Conservation (phyloP, 2,797 vertebrate species). For the Cryptoblepharus egeriae region DNA sequence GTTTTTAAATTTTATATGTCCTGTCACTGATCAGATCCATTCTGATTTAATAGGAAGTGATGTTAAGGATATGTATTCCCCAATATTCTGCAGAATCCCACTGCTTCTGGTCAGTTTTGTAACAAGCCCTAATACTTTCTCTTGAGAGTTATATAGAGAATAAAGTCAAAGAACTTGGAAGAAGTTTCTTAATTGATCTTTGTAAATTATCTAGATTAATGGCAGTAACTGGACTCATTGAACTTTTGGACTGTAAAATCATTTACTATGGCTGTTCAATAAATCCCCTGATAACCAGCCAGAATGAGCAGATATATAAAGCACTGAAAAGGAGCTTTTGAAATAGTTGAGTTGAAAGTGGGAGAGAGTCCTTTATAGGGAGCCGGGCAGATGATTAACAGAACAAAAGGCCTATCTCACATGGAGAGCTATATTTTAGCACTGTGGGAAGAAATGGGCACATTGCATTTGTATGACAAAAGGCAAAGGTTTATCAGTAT, state of each 20-base stretch:
- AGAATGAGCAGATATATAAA: conserved; percentile 43
- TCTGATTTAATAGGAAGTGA: background rate
- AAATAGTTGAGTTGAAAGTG: conserved; percentile 55
- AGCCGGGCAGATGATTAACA: conserved; percentile 52
- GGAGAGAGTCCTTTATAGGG: conserved; percentile 42
- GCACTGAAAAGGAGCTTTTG: conserved; percentile 46
- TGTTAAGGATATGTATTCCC: background rate
- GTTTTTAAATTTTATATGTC: too few relatives aligned
- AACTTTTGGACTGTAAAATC: conserved; percentile 52
- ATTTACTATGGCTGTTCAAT: conserved; percentile 51
- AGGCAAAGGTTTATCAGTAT: conserved; percentile 53
- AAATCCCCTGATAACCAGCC: conserved; percentile 47
- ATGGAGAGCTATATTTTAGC: conserved; percentile 37
- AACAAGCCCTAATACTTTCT: background rate
- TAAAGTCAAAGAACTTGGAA: conserved; percentile 44
- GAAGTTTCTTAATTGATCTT: conserved; percentile 41
- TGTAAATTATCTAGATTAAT: conserved; percentile 53
- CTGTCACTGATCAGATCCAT: too few relatives aligned
- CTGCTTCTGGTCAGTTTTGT: background rate
- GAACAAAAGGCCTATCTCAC: conserved; percentile 61
- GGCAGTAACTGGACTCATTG: conserved; percentile 41
- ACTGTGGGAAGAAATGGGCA: conserved; percentile 44
- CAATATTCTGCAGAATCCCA: background rate
- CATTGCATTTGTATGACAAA: conserved; percentile 49
- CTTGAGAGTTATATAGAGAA: conserved; percentile 29